phyloP scores from a whole-genome alignment of 2,113 vertebrate genomes.

The Strigops habroptila region DNA sequence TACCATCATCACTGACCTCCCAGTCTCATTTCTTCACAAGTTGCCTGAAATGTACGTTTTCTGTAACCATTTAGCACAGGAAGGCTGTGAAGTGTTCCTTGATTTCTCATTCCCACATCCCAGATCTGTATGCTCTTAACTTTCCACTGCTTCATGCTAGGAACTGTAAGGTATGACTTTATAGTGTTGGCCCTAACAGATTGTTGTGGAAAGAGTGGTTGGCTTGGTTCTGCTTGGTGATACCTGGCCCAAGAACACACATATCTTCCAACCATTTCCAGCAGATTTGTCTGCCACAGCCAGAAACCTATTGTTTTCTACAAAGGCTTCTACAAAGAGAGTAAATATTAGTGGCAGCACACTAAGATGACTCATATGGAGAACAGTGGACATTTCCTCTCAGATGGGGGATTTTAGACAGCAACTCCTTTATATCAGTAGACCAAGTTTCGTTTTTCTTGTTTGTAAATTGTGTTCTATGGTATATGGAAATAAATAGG shows the following conservation, averaged over 20 bases:
- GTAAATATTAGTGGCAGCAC: background rate
- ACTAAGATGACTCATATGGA: background rate
- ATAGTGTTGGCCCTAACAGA: fast-evolving
- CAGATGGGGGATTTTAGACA: background rate
- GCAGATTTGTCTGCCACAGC: background rate
- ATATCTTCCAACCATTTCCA: background rate
- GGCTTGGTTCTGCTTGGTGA: background rate
- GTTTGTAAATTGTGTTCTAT: background rate
- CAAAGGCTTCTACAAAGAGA: background rate
- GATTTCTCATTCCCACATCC: background rate
- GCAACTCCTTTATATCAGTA: background rate
- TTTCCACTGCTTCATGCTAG: background rate
- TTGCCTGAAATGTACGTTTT: background rate
- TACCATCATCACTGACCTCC: background rate
- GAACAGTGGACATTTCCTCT: background rate
- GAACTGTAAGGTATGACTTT: fast-evolving
- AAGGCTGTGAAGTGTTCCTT: background rate
- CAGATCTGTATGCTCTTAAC: fast-evolving
- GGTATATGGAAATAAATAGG: background rate
- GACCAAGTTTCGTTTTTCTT: background rate
- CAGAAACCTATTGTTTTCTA: background rate
- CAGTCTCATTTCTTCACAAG: background rate
- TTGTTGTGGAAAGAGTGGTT: background rate
- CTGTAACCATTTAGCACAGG: background rate
- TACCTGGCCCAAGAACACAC: background rate